These are phyloP conservation scores for Elymnias hypermnestra DNA, from an alignment of 1,140 invertebrate genomes.

Conservation along the genomic window DNA sequence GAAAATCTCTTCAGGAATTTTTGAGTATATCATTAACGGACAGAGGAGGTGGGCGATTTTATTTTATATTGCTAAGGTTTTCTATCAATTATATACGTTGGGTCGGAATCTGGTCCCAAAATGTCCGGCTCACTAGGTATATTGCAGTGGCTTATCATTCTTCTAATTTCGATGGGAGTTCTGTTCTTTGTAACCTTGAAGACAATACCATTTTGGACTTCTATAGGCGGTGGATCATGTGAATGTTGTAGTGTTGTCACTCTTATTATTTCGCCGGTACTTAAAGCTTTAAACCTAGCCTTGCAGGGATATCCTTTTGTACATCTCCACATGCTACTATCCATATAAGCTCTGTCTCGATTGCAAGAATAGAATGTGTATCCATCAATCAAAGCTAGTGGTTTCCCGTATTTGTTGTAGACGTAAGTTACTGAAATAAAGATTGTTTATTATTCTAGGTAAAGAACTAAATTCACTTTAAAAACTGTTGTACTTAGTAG, in stretches of 20 bases:
- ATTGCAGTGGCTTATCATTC: too few relatives aligned
- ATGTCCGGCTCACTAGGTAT: too few relatives aligned
- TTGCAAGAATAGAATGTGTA: constrained; percentile 36
- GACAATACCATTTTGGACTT: constrained; percentile 28
- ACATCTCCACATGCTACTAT: constrained; percentile 40
- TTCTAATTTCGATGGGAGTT: neutral
- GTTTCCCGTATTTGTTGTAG: constrained; percentile 33
- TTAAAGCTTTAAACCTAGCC: constrained; percentile 32
- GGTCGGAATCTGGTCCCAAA: too few relatives aligned
- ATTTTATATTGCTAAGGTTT: too few relatives aligned
- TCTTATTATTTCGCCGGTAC: constrained; percentile 23
- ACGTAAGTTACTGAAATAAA: constrained; percentile 34
- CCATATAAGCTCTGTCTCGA: constrained; percentile 7
- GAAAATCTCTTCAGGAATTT: too few relatives aligned
- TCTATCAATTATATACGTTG: too few relatives aligned
- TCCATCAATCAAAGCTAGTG: constrained; percentile 31
- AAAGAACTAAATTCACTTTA: neutral
- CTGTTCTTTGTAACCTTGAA: constrained; percentile 22
- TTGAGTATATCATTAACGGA: too few relatives aligned
- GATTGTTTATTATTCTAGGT: neutral
- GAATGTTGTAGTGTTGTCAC: constrained; percentile 31
- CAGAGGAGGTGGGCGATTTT: too few relatives aligned
- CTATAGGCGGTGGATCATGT: constrained; percentile 28
- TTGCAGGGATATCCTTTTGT: constrained; percentile 43
- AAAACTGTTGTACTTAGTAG: too few relatives aligned